phyloP scores from a whole-genome alignment of 2,888 invertebrate genomes.

The Drosophila histrio region DNA sequence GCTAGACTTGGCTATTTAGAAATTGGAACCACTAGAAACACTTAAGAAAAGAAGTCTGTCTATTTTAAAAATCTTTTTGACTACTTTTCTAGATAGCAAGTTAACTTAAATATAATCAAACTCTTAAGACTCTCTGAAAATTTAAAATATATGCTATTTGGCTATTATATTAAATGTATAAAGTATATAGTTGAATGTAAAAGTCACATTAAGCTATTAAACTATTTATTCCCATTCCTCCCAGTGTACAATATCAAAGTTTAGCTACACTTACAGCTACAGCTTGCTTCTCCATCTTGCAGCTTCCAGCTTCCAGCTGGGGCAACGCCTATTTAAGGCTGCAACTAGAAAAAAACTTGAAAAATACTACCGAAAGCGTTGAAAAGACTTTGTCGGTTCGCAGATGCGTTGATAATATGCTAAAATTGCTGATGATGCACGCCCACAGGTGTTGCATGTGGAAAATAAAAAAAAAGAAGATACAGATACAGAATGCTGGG shows the following conservation, averaged over 20 bases:
- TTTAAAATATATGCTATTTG: no score
- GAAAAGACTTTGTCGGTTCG: constrained; percentile 82
- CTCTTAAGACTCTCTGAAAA: no score
- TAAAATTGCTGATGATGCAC: constrained; percentile 78
- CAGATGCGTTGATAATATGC: constrained; percentile 81
- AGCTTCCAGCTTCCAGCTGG: constrained; percentile 59
- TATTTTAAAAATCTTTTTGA: no score
- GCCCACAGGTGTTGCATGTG: constrained; percentile 69
- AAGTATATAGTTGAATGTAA: no score
- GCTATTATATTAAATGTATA: no score
- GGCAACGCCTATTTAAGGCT: constrained; percentile 70
- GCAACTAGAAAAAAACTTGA: constrained; percentile 19
- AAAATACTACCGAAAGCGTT: constrained; percentile 65
- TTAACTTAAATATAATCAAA: no score
- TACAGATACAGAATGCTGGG: constrained; percentile 47
- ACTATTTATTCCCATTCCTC: neutral
- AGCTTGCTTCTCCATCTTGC: constrained; percentile 38
- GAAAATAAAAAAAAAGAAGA: constrained; percentile 16
- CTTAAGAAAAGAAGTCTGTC: no score
- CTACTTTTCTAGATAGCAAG: no score
- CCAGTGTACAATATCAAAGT: constrained; percentile 29
- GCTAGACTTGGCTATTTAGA: no score
- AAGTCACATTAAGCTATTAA: no score
- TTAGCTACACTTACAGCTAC: constrained; percentile 37
- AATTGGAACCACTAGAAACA: no score